phyloP scores from a whole-genome alignment of 2,888 invertebrate species.

The Adineta ricciae region DNA sequence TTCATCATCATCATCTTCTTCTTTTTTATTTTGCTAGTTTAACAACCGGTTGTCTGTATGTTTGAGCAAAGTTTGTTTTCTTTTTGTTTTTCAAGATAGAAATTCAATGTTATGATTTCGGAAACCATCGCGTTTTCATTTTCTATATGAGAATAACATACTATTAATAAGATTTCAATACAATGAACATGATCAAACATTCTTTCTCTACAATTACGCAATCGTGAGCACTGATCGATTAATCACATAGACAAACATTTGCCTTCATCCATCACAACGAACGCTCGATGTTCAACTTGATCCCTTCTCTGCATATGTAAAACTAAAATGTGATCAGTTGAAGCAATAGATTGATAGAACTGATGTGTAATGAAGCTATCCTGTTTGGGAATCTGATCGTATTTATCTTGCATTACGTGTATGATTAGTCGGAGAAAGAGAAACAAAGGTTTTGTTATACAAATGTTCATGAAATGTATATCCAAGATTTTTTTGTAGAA shows the following conservation, averaged over 20 bases:
- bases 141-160: neutral
- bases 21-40: slow-evolving; percentile 1
- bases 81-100: neutral
- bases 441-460: no score
- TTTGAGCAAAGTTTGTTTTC: neutral
- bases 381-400: no score
- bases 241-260: neutral
- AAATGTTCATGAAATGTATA: no score
- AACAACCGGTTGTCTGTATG: neutral
- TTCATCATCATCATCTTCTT: no score
- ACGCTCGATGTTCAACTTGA: neutral
- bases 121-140: neutral
- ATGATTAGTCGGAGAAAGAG: no score
- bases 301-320: neutral
- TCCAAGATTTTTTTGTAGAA: no score
- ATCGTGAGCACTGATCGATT: neutral
- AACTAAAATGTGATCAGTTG: neutral
- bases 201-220: neutral
- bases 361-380: no score
- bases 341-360: no score
- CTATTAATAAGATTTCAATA: neutral
- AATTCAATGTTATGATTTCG: neutral
- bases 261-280: neutral
- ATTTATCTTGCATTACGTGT: no score
- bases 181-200: no score